These are phyloP conservation scores for Sminthurinus aureus DNA, from an alignment of 2,888 invertebrate species.

Conservation along the genomic window DNA sequence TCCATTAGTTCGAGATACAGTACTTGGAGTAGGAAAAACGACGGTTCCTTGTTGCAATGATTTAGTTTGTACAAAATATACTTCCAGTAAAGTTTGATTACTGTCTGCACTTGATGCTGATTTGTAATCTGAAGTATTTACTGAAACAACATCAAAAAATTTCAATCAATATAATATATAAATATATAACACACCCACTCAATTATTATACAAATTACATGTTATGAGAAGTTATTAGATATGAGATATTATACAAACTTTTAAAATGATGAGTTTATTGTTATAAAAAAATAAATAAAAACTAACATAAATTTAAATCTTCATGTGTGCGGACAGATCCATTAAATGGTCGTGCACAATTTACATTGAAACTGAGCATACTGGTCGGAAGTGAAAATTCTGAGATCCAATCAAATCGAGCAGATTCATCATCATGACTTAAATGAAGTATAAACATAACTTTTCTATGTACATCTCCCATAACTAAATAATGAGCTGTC, in stretches of 20 bases:
- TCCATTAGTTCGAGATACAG: constrained; percentile 34
- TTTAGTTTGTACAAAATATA: constrained; percentile 87
- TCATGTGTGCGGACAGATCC: constrained; percentile 2
- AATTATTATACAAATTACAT: not conserved
- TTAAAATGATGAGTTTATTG: not conserved
- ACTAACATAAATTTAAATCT: constrained; percentile 13
- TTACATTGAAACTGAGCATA: constrained; percentile 86
- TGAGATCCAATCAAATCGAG: constrained; percentile 77
- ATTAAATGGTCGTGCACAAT: constrained; percentile 72
- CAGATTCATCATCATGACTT: constrained; percentile 70
- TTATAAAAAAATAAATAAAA: not conserved
- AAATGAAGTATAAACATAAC: constrained; percentile 81
- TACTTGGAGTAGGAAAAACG: constrained; percentile 63
- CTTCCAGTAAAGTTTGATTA: constrained; percentile 64
- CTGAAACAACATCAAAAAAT: constrained; percentile 26
- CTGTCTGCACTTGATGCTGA: not conserved
- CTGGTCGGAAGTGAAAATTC: constrained; percentile 89
- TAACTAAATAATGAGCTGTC: constrained; percentile 82
- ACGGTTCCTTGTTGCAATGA: constrained; percentile 86
- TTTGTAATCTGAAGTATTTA: constrained; percentile 12
- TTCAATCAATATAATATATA: too few species aligned
- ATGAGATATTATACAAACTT: too few species aligned
- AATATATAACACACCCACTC: not conserved
- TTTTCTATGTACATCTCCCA: constrained; percentile 86
- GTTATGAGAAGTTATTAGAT: too few species aligned